These are phyloP conservation scores for Lophotriccus pileatus DNA, from an alignment of 2,797 vertebrate genomes.

Conservation along the genomic window DNA sequence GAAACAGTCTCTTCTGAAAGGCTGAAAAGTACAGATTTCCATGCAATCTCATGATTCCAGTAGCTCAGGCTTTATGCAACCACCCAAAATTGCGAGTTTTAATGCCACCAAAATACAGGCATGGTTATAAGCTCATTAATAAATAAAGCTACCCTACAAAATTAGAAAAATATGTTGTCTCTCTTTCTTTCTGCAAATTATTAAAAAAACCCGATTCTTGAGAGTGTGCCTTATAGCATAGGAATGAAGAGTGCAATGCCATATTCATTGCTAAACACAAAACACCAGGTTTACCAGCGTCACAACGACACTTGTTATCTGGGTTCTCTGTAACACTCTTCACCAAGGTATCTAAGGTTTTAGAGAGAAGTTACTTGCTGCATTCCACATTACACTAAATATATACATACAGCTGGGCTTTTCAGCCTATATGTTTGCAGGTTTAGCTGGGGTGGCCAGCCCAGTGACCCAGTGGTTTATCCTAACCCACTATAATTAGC, in stretches of 20 bases:
- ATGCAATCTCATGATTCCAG: background rate
- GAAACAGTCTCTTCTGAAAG: background rate
- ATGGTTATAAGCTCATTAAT: background rate
- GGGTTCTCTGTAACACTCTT: background rate
- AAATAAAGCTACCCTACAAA: background rate
- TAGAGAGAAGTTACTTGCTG: background rate
- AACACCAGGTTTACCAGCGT: background rate
- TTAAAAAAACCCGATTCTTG: background rate
- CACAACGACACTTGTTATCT: conserved; percentile 9
- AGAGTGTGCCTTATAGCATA: background rate
- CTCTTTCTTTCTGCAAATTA: background rate
- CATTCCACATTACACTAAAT: conserved; percentile 7
- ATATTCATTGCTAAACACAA: background rate
- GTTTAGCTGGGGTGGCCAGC: background rate
- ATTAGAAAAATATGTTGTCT: background rate
- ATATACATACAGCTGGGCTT: conserved; percentile 21
- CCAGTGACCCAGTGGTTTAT: background rate
- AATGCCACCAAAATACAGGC: background rate
- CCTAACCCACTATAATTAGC: conserved; percentile 43
- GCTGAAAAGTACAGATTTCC: background rate
- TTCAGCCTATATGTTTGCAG: conserved; percentile 17
- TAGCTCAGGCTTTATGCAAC: background rate
- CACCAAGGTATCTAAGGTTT: background rate
- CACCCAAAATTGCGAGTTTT: background rate
- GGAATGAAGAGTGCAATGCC: background rate